Conservation (phyloP, 2,113 vertebrate genomes). For the Macaca fascicularis region DNA sequence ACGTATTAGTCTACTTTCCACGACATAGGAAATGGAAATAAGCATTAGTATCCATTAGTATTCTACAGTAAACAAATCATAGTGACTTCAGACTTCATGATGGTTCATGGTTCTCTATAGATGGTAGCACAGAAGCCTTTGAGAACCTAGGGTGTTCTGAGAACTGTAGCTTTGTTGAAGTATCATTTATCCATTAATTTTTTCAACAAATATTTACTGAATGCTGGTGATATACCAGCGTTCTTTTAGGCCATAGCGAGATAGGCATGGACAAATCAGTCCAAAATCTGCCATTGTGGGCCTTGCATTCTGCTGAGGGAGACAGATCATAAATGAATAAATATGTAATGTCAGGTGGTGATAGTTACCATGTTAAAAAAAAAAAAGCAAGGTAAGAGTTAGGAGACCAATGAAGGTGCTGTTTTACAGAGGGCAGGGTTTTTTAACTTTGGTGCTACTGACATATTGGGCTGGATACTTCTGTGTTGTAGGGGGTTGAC, state of each 20-base stretch:
- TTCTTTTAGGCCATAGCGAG: background rate
- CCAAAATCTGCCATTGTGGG: background rate
- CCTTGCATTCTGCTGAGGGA: background rate
- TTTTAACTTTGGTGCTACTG: background rate
- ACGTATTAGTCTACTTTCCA: background rate
- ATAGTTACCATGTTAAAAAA: background rate
- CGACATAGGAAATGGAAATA: background rate
- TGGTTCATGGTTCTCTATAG: background rate
- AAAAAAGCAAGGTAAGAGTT: background rate
- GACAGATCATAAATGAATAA: background rate
- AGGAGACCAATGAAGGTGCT: background rate
- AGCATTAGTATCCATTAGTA: background rate
- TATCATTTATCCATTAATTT: background rate
- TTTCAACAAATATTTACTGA: background rate
- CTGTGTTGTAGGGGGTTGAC: background rate
- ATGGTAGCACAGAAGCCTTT: background rate
- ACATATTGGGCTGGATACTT: background rate
- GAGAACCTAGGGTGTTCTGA: background rate
- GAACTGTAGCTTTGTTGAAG: background rate
- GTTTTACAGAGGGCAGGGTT: background rate
- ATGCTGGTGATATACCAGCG: background rate
- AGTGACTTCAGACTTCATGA: background rate
- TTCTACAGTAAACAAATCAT: background rate
- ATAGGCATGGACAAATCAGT: background rate
- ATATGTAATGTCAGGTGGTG: background rate